Evolutionary conservation across 53 echinoderm and acorn worm genomes (phyloP), one percentile per base, ranked within the genome.

Genomic region (Henricia sp.): DNA sequence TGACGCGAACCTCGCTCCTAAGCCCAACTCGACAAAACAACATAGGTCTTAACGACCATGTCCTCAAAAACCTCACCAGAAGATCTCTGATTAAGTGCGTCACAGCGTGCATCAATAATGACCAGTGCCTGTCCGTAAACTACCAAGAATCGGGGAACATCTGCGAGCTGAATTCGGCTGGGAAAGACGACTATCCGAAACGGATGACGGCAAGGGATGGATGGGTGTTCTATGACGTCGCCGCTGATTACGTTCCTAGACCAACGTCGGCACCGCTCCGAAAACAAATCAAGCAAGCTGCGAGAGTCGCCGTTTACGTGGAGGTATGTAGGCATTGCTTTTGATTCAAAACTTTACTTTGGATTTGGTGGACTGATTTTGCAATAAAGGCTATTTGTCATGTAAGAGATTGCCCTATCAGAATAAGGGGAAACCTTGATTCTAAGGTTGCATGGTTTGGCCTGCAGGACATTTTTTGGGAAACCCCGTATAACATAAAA

Each of bases 41-140:
- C 35, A 33, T 30, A 6, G 80, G 43, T 10, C 30, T 80, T 21
- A 32, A 10, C 21, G 50, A 64, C 80, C 80, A 80, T 32, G 63
- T 80, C 14, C 34, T 80, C 48, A 32, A 29, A 32, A 62, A 33
- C 44, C 21, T 30, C 80, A 34, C 80, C 48, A 19, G 46, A 1
- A 43, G 48, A 21, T 80, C 80, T 0, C n/a, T 21, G 30, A 6
- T 35, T 3, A n/a, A 26, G 39, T 80, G 80, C 24, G 20, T 46
- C 19, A 64, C 80, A 20, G 48, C 80, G 20, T 80, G 80, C 48
- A 26, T 80, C 24, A n/a, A 17, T n/a, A 48, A 63, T 12, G 80
- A 64, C 14, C 34, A 19, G 43, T 80, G 80, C 33, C 30, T 64
- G 11, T 80, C 80, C n/a, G 32, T 80, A 3, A 80, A 80, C 62